Conservation (phyloP, 2,113 vertebrate species). For the Camelus dromedarius region DNA sequence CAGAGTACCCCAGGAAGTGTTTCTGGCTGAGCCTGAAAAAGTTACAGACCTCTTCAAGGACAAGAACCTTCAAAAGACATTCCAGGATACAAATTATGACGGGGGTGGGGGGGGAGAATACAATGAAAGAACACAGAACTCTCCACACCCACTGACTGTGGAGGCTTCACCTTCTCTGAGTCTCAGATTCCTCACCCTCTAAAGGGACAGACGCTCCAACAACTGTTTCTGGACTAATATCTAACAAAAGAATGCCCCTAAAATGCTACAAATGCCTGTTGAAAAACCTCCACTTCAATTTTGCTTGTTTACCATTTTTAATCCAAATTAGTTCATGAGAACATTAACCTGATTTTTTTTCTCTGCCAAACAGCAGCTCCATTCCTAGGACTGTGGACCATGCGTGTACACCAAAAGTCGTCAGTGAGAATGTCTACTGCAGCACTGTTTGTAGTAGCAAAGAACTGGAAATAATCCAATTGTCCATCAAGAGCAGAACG, state of each 20-base stretch:
- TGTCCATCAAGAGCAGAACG: too few relatives aligned
- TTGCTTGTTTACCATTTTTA: neutral
- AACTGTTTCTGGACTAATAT: neutral
- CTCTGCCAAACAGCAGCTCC: too few relatives aligned
- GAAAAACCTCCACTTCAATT: neutral
- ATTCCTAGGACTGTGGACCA: too few relatives aligned
- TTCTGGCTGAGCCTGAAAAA: neutral
- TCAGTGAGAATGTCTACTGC: too few relatives aligned
- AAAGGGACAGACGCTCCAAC: rapidly evolving
- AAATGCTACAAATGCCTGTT: neutral
- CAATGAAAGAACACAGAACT: neutral
- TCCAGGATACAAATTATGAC: rapidly evolving
- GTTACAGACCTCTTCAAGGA: neutral
- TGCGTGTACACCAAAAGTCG: too few relatives aligned
- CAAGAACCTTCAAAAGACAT: neutral
- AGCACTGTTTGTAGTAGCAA: too few relatives aligned
- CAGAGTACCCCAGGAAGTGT: neutral
- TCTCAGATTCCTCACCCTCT: neutral
- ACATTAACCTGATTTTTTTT: neutral
- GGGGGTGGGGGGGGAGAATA: neutral
- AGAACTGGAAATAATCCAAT: too few relatives aligned
- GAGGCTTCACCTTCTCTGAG: neutral
- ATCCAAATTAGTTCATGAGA: neutral
- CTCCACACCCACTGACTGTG: neutral
- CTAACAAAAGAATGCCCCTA: neutral